Evolutionary conservation across 2,888 invertebrate genomes (phyloP), one percentile per base, ranked within the genome.

Genomic region (Sesamia inferens): DNA sequence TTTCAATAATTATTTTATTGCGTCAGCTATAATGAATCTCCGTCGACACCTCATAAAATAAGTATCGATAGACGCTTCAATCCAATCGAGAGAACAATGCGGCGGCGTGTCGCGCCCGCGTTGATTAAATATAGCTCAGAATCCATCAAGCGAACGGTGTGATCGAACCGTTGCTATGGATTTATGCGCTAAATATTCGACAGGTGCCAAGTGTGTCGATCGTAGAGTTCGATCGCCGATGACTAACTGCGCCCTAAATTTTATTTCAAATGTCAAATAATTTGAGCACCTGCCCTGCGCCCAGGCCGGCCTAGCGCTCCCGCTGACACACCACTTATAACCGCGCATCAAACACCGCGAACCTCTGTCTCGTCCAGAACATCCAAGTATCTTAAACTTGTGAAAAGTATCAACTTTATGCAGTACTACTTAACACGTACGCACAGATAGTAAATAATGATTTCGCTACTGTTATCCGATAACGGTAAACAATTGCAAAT

Each of bases 121-220:
- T 91, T 93, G 94, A 95, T 94, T 96, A 96, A 95, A 96, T 96
- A 95, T 96, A 96, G 95, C 94, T 90, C 93, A 94, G 95, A 94
- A 94, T 95, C 93, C 94, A 94, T 96, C 94, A 95, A 92, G 93
- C 92, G 93, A 90, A 88, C 92, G 91, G 89, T 89, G 91, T 90
- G 94, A 94, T 94, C 93, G 94, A 91, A 89, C 92, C 90, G 93
- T 93, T 93, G 95, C 94, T 95, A 96, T 96, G 96, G 94, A 96
- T 96, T 96, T 96, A 96, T 96, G 95, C 94, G 94, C 93, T 92
- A 94, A 96, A 95, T 96, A 96, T 96, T 96, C 95, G 95, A 95
- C 95, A 95, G 94, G 96, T 96, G 96, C 96, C 96, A 96, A 96
- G 96, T 96, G 96, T 96, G 96, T 95, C 96, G 95, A 94, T 94